Base-by-base conservation (phyloP, 1,140 invertebrate species). In the Diploscapter pachys region DNA sequence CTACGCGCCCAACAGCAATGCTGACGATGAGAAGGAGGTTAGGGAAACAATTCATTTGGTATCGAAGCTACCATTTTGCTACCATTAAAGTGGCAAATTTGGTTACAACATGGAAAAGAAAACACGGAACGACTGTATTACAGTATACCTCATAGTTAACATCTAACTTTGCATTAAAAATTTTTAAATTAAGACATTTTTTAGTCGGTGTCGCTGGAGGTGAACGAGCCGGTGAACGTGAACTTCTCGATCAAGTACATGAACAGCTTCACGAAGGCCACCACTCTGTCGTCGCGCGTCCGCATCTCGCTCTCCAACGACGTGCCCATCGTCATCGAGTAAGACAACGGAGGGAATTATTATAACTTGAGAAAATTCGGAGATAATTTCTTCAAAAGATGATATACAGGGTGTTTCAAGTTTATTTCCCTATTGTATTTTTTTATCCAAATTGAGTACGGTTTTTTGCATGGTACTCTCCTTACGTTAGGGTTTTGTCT, bases 171-270 rank as follows among this genome's bases (percentile, higher is more conserved):
- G 57, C 52, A 11, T 13, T 13, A 4, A 68, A 68, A 59, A 6
- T 64, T 64, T 48, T 13, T 31, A 64, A 31, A 64, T 64, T 64
- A 8, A 31, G 31, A 31, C 31, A 48, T 8, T 64, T 31, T 50
- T 48, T 5, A 13, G 66, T 68, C 72, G 5, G 73, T 74, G 9
- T 66, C 65, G n/a, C 94, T 99, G 83, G 94, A 98, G 81, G 94
- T 99, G 92, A 93, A 96, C 82, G 94, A 99, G 87, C 93, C 95
- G 0, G 95, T 98, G 0, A 93, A 93, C n/a, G 88, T 98, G 55
- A 88, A 86, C 13, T 89, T 89, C 81, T 88, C 88, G 31, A 82
- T 89, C 31, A 83, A 87, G 83, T 99, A 99, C 88, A 89, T 99
- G 62, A 98, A 95, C 86, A 92, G 92, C 78, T 99, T 98, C 86